These are phyloP conservation scores for Amphiduros pacificus DNA, from an alignment of 2,888 invertebrate species.

Conservation along the genomic window DNA sequence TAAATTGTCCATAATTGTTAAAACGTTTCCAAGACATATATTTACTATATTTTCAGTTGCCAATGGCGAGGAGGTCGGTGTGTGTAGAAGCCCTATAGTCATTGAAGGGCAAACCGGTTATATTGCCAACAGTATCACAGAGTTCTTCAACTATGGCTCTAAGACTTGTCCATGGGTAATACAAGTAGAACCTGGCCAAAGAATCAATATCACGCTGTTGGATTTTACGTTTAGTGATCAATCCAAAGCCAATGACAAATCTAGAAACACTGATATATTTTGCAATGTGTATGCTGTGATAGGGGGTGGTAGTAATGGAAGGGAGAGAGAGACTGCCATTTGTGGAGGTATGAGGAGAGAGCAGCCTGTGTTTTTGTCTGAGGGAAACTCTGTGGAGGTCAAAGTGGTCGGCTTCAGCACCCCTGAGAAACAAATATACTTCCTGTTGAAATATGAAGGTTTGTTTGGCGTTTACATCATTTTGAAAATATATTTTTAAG, in stretches of 20 bases:
- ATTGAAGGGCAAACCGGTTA: slow-evolving; percentile 5
- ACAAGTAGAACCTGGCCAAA: slow-evolving; percentile 21
- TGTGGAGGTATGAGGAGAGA: slow-evolving; percentile 21
- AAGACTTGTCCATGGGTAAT: slow-evolving; percentile 27
- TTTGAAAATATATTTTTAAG: too few relatives aligned
- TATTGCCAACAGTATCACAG: slow-evolving; percentile 22
- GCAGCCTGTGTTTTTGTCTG: slow-evolving; percentile 17
- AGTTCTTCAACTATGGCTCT: slow-evolving; percentile 14
- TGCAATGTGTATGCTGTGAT: slow-evolving; percentile 15
- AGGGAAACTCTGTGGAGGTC: slow-evolving; percentile 15
- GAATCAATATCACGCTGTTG: slow-evolving; percentile 25
- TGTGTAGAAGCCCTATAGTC: neutral
- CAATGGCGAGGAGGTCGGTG: too few relatives aligned
- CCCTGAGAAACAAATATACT: slow-evolving; percentile 17
- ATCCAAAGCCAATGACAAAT: too few relatives aligned
- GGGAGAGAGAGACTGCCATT: slow-evolving; percentile 17
- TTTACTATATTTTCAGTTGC: too few relatives aligned
- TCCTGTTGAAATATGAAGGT: slow-evolving; percentile 23
- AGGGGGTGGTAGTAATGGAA: slow-evolving; percentile 2
- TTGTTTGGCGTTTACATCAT: too few relatives aligned
- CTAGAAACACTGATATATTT: too few relatives aligned
- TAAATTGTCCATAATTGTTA: too few relatives aligned
- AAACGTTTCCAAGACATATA: too few relatives aligned
- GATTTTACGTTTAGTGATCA: slow-evolving; percentile 22
- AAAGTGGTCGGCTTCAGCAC: slow-evolving; percentile 13